Base-by-base conservation (phyloP, 2,797 vertebrate genomes). In the Gallirallus australis region DNA sequence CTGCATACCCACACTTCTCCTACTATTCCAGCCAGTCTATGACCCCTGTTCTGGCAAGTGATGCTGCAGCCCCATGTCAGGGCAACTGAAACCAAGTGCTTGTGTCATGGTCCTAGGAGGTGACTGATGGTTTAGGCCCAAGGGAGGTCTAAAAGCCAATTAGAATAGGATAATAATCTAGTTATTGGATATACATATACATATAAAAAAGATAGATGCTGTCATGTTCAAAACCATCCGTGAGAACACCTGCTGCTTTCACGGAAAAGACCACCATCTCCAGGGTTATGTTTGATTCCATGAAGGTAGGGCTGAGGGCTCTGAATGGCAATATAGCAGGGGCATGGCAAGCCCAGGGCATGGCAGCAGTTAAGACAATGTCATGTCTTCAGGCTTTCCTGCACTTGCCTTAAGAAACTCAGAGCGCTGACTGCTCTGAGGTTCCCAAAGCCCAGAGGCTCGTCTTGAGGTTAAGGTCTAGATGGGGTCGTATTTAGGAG, bases 281-380 rank as follows among this genome's bases (percentile, higher is more conserved):
- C 37, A 54, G 45, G 42, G 42, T 45, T 45, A 45, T 45, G 18
- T 4, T 45, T 45, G 42, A 45, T 8, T 45, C 42, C 9, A 45
- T 45, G 42, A 45, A 45, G 79, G 24, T 8, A 83, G 17, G 7
- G 9, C 25, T 73, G 31, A 61, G 35, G 28, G 20, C 12, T 64
- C 57, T 50, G 14, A 82, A 81, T 25, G 27, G 19, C 28, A 64
- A 68, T 88, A 54, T 21, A 68, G 11, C 31, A 39, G 31, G 28
- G 9, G 42, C 30, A 61, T 17, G 31, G 24, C 57, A 72, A 37
- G 14, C 3, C 37, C 20, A 24, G 30, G 20, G 61, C 42, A 71
- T 9, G 21, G 17, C 45, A 28, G 7, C 21, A 37, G 40, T 48
- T 78, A 60, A 56, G n/a, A 37, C 9, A 57, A 8, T 0, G 0